Conservation (phyloP, 2,797 vertebrate species). For the Ptychadena robeensis region DNA sequence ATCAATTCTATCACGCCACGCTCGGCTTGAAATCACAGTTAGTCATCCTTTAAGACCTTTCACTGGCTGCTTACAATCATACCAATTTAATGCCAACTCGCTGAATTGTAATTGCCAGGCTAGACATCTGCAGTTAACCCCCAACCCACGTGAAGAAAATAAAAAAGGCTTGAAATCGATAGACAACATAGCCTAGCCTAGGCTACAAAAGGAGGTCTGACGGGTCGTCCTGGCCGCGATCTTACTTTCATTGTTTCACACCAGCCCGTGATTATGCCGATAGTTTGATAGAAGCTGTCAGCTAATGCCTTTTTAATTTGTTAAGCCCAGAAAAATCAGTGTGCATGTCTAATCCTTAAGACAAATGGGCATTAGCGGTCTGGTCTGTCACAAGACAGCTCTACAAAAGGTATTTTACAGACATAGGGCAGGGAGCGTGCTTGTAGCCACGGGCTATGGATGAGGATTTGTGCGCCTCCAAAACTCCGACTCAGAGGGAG, state of each 20-base stretch:
- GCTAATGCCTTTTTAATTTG: constrained; percentile 61
- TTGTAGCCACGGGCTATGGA: constrained; percentile 27
- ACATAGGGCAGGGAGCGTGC: constrained; percentile 34
- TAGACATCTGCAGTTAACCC: constrained; percentile 59
- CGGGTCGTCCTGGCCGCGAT: constrained; percentile 27
- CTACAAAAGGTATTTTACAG: constrained; percentile 48
- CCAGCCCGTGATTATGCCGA: constrained; percentile 36
- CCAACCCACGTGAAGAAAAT: constrained; percentile 18
- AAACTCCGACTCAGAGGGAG: neutral
- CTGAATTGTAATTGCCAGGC: constrained; percentile 58
- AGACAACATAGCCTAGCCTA: constrained; percentile 27
- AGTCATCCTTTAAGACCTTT: constrained; percentile 60
- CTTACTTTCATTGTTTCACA: constrained; percentile 50
- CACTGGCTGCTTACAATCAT: constrained; percentile 58
- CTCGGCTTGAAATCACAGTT: constrained; percentile 59
- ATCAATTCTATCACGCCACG: constrained; percentile 59
- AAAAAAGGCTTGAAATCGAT: constrained; percentile 27
- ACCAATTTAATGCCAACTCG: constrained; percentile 56
- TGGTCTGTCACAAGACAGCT: constrained; percentile 49
- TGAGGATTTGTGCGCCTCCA: constrained; percentile 9
- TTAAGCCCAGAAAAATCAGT: constrained; percentile 55
- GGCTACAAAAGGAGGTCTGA: constrained; percentile 32
- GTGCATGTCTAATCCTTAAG: constrained; percentile 62
- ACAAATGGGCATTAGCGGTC: constrained; percentile 58
- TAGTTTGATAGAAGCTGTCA: constrained; percentile 54